Percentiles rank a stretch among this genome's conserved stretches.
These are phyloP conservation scores for Ricordea florida DNA, from an alignment of 92 coral and sea anemone species.

Conservation along the genomic window DNA sequence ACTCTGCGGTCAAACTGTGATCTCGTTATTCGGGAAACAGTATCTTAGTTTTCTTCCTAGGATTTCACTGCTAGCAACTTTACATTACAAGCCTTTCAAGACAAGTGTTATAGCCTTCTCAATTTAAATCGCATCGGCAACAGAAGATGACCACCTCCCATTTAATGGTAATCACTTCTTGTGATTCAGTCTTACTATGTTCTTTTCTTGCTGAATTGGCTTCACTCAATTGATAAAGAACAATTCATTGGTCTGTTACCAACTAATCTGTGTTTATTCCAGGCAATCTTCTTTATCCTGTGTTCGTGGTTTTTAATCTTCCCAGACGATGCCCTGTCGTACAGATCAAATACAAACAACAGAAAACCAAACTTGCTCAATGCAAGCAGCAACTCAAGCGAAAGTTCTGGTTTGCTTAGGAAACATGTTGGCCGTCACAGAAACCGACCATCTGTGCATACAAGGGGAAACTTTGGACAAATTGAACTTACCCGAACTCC, in stretches of 20 bases:
- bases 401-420: no score
- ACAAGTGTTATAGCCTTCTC: not conserved
- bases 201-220: not conserved
- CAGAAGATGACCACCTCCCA: constrained; percentile 8
- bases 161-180: constrained; percentile 7
- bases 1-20: no score
- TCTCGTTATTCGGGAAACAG: no score
- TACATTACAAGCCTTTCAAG: no score
- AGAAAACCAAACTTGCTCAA: not conserved
- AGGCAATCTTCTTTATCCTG: not conserved
- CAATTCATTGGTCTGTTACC: not conserved
- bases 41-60: no score
- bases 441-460: not conserved
- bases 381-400: not conserved
- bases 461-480: not conserved
- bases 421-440: no score
- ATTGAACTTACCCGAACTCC: constrained; percentile 16
- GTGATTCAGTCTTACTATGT: not conserved
- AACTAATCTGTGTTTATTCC: not conserved
- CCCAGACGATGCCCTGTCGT: not conserved
- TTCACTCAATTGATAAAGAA: no score
- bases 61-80: no score
- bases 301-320: not conserved
- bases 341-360: not conserved
- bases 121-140: constrained; percentile 14